A percentile compares a stretch with the other conserved stretches of the same genome.
phyloP scores from a whole-genome alignment of 1,140 invertebrate genomes.

The Sesamia nonagrioides region DNA sequence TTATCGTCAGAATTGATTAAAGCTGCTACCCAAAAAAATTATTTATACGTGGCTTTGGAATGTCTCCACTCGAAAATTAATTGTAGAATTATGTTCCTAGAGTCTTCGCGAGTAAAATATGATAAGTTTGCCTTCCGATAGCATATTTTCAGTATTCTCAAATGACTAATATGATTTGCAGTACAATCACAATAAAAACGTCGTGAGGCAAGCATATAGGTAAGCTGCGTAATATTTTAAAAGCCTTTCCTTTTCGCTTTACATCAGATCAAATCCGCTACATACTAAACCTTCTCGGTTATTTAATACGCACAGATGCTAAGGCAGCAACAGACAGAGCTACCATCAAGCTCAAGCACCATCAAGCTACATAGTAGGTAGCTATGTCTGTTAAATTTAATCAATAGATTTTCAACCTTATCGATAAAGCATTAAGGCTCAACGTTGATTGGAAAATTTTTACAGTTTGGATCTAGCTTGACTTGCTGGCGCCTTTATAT shows the following conservation, averaged over 20 bases:
- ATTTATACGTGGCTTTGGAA: background rate
- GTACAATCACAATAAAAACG: background rate
- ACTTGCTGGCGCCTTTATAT: background rate
- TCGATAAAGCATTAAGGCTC: too few relatives aligned
- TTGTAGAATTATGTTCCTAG: background rate
- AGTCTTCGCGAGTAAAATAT: background rate
- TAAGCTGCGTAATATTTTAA: background rate
- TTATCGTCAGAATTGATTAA: background rate
- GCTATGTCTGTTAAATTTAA: too few relatives aligned
- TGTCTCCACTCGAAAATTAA: too few relatives aligned
- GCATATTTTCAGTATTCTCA: background rate
- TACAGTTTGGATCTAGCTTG: too few relatives aligned
- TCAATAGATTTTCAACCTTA: too few relatives aligned
- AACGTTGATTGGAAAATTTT: too few relatives aligned
- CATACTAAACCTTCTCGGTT: background rate
- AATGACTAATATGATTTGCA: background rate
- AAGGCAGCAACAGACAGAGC: too few relatives aligned
- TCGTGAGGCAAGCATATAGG: background rate
- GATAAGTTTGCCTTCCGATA: background rate
- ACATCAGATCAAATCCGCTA: background rate
- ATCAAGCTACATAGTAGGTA: too few relatives aligned
- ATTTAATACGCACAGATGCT: background rate
- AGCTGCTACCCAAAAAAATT: background rate
- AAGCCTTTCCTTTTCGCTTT: constrained; percentile 7
- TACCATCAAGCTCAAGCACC: too few relatives aligned